Evolutionary conservation across 2,888 invertebrate species (phyloP), one percentile per base, ranked within the genome.

Genomic region (Doris montereyensis): DNA sequence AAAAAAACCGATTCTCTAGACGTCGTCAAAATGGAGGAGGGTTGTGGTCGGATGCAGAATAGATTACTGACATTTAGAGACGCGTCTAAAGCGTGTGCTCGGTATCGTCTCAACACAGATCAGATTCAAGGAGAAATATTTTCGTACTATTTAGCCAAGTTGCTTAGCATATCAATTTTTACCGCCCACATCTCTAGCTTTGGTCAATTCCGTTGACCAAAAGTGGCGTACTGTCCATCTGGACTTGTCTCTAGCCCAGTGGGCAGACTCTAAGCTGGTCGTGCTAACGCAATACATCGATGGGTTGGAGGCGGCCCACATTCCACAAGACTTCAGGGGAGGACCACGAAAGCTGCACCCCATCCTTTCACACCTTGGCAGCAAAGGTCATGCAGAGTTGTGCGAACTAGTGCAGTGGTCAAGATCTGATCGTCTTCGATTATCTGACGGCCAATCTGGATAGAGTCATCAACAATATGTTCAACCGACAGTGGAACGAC

Each of bases 121-220:
- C 96, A 97, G 91, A 96, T 97, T 77, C 97, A 97, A 92, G 97
- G 97, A 13, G 97, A 97, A 91, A 94, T 97, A 0, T 96, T 96
- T 90, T 96, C 96, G 87, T 97, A 95, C 88, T 96, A 96, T 88
- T 93, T 97, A 5, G 95, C 95, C 0, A 94, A 94, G 83, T 87
- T 96, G 52, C 91, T 97, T n/a, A 94, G 95, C 84, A 92, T 97
- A 77, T 94, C 84, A 58, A 87, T 94, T 0, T 91, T 95, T 96
- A 89, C 91, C 96, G 81, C 95, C 96, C 0, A 95, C 95, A 13
- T 94, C 95, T 0, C 93, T 96, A n/a, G 94, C 94, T 85, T 93
- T 95, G 41, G 95, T 91, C 32, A 86, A 90, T 74, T 74, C 86
- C 8, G 79, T 83, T 21, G 77, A 94, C 78, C 93, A 94, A 74